phyloP scores from a whole-genome alignment of 2,888 invertebrate genomes.

The Spilosoma lubricipeda region DNA sequence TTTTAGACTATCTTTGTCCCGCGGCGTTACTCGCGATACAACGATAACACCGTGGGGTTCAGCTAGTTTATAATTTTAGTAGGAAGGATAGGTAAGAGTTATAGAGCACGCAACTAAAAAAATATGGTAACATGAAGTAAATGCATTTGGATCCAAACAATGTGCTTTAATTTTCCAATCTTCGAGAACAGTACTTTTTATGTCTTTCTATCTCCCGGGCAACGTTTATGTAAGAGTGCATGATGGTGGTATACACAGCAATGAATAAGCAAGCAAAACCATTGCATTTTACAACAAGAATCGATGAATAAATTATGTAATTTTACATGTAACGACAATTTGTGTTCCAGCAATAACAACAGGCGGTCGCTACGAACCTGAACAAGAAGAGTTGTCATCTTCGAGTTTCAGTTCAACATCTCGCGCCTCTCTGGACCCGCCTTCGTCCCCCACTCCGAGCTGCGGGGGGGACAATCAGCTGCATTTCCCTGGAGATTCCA shows the following conservation, averaged over 20 bases:
- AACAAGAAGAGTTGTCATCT: constrained; percentile 92
- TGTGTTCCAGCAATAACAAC: constrained; percentile 58
- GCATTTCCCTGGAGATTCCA: constrained; percentile 93
- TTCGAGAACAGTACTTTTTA: too few relatives aligned
- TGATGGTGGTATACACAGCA: background rate
- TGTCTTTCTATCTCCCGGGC: background rate
- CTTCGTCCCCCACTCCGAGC: constrained; percentile 91
- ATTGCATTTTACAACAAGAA: background rate
- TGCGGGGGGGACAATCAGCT: constrained; percentile 91
- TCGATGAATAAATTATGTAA: background rate
- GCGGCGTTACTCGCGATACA: too few relatives aligned
- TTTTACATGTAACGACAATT: background rate
- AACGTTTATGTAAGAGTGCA: background rate
- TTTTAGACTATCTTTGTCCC: too few relatives aligned
- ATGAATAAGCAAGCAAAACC: background rate
- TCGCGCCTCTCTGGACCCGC: constrained; percentile 90
- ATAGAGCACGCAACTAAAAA: too few relatives aligned
- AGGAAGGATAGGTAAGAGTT: too few relatives aligned
- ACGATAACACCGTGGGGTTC: too few relatives aligned
- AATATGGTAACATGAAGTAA: too few relatives aligned
- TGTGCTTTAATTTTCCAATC: background rate
- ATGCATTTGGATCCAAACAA: background rate
- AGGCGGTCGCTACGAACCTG: constrained; percentile 88
- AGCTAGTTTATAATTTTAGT: too few relatives aligned
- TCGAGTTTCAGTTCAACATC: constrained; percentile 95